Evolutionary conservation across 2,888 invertebrate genomes (phyloP), one percentile per base, ranked within the genome.

Genomic region (Parnassius orleans): DNA sequence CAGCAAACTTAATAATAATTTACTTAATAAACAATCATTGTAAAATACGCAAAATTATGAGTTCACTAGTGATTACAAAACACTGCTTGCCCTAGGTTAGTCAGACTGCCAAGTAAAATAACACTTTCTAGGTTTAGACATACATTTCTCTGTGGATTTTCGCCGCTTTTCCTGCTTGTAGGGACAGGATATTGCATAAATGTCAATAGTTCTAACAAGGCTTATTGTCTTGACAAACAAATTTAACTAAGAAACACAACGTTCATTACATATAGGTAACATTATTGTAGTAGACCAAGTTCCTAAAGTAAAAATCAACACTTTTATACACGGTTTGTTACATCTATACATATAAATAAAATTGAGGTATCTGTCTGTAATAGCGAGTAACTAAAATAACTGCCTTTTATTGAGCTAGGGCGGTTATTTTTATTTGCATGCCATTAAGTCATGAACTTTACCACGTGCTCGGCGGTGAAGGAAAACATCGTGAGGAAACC

Each of bases 101-200:
- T 33, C 33, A 33, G 33, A 33, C 33, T n/a, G 24, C 55, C 42
- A 53, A 57, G 51, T 48, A 15, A 57, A 43, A 47, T 53, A 15
- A 57, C 57, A 63, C 63, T 63, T 63, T 59, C 63, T 52, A 59
- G 55, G 42, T 48, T 47, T 50, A 42, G 42, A 33, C 46, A 51
- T 44, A 57, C 44, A 54, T 48, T 53, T 48, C 58, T 41, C 51
- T 44, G 24, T 11, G 12, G 10, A 7, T 41, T 54, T 58, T 50
- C 53, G 43, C 19, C 9, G 43, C 53, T 50, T 58, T 57, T 56
- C 61, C 52, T 24, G 33, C 12, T 42, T 11, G 47, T 41, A 24
- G 1, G n/a, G 15, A 43, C 57, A 54, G 51, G 54, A 58, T 59
- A 47, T 59, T 55, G 9, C 19, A 0, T 46, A 43, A 19, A n/a